A percentile compares a stretch with the other conserved stretches of the same genome.
These are phyloP conservation scores for rat (Rattus norvegicus) DNA, from an alignment of 2,113 vertebrate species.

Conservation along the genomic window DNA sequence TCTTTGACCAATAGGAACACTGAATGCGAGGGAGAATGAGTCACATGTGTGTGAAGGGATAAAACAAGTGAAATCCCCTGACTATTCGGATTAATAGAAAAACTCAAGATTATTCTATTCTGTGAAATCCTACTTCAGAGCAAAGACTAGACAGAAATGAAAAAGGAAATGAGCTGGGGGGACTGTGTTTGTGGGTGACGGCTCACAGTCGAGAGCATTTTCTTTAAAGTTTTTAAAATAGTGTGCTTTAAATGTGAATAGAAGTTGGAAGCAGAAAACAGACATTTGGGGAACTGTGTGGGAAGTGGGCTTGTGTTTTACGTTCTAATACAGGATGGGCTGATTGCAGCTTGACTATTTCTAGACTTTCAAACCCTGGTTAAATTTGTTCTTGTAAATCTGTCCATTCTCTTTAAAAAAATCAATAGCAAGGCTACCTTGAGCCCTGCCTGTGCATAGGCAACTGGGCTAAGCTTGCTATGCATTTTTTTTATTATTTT, in stretches of 20 bases:
- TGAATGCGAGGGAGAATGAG: not conserved
- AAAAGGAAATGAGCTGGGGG: slow-evolving; percentile 57
- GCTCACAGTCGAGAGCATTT: slow-evolving; percentile 57
- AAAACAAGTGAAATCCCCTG: not conserved
- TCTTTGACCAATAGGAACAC: not conserved
- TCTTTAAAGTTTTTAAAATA: slow-evolving; percentile 31
- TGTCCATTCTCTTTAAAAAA: not conserved
- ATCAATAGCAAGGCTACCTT: not conserved
- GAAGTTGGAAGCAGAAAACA: slow-evolving; percentile 53
- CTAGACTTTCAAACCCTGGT: slow-evolving; percentile 16
- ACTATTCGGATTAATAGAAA: slow-evolving; percentile 8
- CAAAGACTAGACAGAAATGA: not conserved
- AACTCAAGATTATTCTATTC: not conserved
- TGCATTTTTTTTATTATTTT: not conserved
- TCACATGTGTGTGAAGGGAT: not conserved
- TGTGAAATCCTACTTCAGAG: not conserved
- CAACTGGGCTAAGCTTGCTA: not conserved
- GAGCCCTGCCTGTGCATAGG: not conserved
- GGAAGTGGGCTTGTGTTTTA: not conserved
- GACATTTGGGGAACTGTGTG: not conserved
- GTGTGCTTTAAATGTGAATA: slow-evolving; percentile 54
- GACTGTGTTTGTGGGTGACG: slow-evolving; percentile 37
- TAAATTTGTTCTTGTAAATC: slow-evolving; percentile 31
- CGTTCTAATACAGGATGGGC: not conserved
- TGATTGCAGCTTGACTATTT: slow-evolving; percentile 46